Percentiles rank a stretch among this genome's conserved stretches.
Evolutionary conservation across 2,888 invertebrate genomes (phyloP).

Genomic region (Phaedon cochleariae): DNA sequence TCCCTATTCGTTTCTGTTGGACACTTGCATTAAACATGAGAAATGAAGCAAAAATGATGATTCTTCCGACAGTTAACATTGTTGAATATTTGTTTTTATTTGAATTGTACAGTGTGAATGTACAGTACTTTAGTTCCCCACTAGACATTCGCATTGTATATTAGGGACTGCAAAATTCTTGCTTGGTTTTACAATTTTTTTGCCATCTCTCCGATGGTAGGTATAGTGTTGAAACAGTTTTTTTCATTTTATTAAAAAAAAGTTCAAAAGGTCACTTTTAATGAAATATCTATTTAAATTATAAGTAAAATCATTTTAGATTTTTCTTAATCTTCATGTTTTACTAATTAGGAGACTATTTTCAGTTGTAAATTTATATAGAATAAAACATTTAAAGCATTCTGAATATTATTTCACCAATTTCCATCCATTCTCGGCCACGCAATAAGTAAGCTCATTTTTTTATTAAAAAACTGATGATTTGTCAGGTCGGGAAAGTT

Average conservation of each 20-base stretch:
- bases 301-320: conserved; percentile 34
- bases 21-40: not conserved
- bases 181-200: conserved; percentile 22
- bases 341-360: conserved; percentile 37
- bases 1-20: not conserved
- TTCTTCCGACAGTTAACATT: conserved; percentile 1
- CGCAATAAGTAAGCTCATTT: too few relatives aligned
- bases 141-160: conserved; percentile 12
- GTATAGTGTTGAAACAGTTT: conserved; percentile 14
- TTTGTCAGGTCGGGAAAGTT: too few relatives aligned
- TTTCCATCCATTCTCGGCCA: too few relatives aligned
- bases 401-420: not conserved
- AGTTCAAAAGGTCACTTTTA: conserved; percentile 20
- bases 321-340: conserved; percentile 35
- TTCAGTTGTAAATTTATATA: conserved; percentile 43
- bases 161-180: conserved; percentile 26
- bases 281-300: conserved; percentile 28
- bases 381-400: conserved; percentile 30
- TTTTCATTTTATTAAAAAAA: conserved; percentile 26
- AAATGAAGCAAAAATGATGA: not conserved
- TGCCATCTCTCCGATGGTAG: conserved; percentile 13
- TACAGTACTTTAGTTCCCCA: not conserved
- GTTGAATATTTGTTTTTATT: conserved; percentile 20
- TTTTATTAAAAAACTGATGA: too few relatives aligned
- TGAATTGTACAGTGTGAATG: not conserved